Percentiles rank a stretch among this genome's conserved stretches.
Conservation (phyloP, 2,797 vertebrate species). For the Peromyscus melanophrys region DNA sequence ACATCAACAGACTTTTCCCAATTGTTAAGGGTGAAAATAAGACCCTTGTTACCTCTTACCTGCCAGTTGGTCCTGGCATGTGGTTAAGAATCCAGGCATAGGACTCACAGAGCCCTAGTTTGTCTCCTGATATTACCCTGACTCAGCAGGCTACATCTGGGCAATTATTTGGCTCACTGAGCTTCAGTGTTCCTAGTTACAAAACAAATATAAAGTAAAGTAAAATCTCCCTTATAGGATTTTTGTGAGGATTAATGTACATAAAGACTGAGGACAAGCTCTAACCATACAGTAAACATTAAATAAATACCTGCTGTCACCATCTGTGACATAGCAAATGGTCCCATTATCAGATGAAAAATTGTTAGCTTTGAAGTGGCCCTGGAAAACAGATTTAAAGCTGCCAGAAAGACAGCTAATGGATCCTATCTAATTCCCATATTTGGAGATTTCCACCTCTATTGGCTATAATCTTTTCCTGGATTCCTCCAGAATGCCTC, state of each 20-base stretch:
- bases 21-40: not conserved
- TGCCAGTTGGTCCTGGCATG: not conserved
- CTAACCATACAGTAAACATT: not conserved
- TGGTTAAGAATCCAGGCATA: not conserved
- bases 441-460: not conserved
- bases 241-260: not conserved
- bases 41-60: not conserved
- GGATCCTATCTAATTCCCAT: not conserved
- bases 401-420: accelerated
- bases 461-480: not conserved
- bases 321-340: not conserved
- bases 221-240: not conserved
- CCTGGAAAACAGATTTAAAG: accelerated
- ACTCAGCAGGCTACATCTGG: not conserved
- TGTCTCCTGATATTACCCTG: not conserved
- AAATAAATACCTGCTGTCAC: not conserved
- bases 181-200: not conserved
- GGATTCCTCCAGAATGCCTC: not conserved
- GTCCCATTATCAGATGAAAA: too few relatives aligned
- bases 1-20: not conserved
- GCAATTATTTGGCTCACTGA: not conserved
- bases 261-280: not conserved
- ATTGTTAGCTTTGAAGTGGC: not conserved
- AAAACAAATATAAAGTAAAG: not conserved
- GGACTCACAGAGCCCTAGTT: too few relatives aligned